Evolutionary conservation across 2,113 vertebrate genomes (phyloP).

Genomic region (Solea senegalensis): DNA sequence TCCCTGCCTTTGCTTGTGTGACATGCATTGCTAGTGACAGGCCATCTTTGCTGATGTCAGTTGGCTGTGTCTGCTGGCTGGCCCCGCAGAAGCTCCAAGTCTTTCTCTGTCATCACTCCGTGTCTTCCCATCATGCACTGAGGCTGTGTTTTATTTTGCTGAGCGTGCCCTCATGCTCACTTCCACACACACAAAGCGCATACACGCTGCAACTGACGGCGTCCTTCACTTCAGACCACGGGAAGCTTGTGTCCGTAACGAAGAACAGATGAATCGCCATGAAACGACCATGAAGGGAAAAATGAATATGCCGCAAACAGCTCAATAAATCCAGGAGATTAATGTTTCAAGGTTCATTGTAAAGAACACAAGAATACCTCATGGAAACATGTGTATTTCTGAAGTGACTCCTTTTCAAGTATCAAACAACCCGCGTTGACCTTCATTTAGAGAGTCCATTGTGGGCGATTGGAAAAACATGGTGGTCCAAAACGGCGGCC

Average conservation of each 20-base stretch:
- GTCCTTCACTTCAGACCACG: conserved; percentile 42
- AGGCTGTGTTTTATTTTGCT: conserved; percentile 61
- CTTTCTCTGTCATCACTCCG: conserved; percentile 63
- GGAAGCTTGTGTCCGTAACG: conserved; percentile 56
- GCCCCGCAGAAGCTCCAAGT: conserved; percentile 62
- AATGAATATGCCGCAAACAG: conserved; percentile 60
- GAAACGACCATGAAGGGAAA: conserved; percentile 33
- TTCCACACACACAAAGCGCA: conserved; percentile 20
- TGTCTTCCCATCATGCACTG: conserved; percentile 66
- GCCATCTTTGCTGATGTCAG: conserved; percentile 72
- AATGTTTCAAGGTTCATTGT: conserved; percentile 66
- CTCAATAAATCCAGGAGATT: conserved; percentile 64
- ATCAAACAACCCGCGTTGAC: too few species aligned
- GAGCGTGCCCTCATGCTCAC: conserved; percentile 45
- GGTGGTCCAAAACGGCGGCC: too few species aligned
- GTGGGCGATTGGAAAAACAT: too few species aligned
- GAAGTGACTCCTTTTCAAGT: neutral
- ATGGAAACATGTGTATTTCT: conserved; percentile 46
- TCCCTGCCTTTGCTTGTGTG: conserved; percentile 45
- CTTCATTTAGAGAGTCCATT: too few species aligned
- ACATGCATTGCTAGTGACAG: conserved; percentile 73
- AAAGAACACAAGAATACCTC: conserved; percentile 45
- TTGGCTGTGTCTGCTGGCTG: conserved; percentile 50
- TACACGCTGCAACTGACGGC: conserved; percentile 15
- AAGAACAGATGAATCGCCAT: conserved; percentile 64